Conservation (phyloP, 2,113 vertebrate species). For the Lontra canadensis region DNA sequence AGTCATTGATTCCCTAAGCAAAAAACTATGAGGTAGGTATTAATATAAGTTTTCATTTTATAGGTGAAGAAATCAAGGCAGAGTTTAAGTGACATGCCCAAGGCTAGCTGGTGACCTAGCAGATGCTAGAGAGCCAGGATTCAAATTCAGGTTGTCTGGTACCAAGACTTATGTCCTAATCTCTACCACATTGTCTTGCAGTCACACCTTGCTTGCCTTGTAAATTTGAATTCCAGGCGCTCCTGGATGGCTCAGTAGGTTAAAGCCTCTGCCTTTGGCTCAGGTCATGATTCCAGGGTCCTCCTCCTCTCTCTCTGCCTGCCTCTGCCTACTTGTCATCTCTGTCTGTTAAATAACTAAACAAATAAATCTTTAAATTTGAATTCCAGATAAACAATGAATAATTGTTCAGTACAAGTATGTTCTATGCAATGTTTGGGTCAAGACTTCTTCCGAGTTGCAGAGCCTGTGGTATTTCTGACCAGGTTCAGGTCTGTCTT, state of each 20-base stretch:
- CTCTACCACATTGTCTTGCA: background rate
- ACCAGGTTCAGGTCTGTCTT: background rate
- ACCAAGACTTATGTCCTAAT: background rate
- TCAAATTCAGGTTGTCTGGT: background rate
- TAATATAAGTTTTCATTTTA: background rate
- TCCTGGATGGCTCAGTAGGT: too few species aligned
- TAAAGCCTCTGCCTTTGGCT: too few species aligned
- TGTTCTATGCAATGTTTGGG: background rate
- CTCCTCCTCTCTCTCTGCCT: too few species aligned
- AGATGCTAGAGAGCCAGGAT: background rate
- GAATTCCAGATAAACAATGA: background rate
- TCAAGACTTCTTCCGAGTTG: background rate
- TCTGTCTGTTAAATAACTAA: too few species aligned
- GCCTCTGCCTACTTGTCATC: too few species aligned
- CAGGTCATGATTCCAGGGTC: too few species aligned
- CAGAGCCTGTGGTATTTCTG: background rate
- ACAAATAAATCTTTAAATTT: background rate
- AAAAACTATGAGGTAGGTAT: background rate
- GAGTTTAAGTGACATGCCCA: background rate
- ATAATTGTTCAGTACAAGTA: background rate
- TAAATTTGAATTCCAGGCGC: background rate
- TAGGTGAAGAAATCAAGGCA: background rate
- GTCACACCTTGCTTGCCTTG: background rate
- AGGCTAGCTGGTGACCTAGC: background rate
- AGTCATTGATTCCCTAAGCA: background rate